phyloP scores from a whole-genome alignment of 2,113 vertebrate genomes.

The Sciurus niger region DNA sequence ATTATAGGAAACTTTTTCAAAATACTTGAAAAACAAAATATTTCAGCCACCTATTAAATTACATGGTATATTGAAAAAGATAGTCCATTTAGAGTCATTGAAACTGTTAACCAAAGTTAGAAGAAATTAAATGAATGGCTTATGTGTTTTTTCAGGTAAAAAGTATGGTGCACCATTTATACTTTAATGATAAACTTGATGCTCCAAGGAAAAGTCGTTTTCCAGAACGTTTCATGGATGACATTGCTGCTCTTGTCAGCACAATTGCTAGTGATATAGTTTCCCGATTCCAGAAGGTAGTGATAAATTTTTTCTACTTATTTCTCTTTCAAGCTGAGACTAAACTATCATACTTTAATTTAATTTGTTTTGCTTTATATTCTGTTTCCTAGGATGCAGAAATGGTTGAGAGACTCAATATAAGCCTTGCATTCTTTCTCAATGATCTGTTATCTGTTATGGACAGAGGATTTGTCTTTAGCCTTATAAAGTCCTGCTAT shows the following conservation, averaged over 20 bases:
- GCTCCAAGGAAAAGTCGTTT: constrained; percentile 96
- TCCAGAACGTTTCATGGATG: constrained; percentile 99
- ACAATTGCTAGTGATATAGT: constrained; percentile 97
- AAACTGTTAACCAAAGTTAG: background rate
- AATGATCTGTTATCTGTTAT: constrained; percentile 98
- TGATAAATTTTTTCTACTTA: background rate
- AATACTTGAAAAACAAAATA: background rate
- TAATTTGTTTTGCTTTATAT: constrained; percentile 45
- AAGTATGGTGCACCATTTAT: constrained; percentile 99
- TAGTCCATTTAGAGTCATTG: background rate
- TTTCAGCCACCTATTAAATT: constrained; percentile 44
- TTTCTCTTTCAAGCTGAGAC: constrained; percentile 14
- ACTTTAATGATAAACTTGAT: constrained; percentile 98
- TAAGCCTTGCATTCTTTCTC: constrained; percentile 98
- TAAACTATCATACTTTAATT: constrained; percentile 8
- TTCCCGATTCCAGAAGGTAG: constrained; percentile 98
- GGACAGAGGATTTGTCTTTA: constrained; percentile 98
- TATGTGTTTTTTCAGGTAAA: constrained; percentile 92
- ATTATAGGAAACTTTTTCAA: background rate
- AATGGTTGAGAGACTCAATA: constrained; percentile 98
- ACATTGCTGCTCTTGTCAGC: constrained; percentile 97
- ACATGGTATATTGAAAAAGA: background rate
- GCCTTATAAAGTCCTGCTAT: constrained; percentile 95
- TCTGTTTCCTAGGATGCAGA: constrained; percentile 93
- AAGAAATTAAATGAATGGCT: constrained; percentile 55